phyloP scores from a whole-genome alignment of 2,888 invertebrate species.

The Cataglyphis altisquamis region DNA sequence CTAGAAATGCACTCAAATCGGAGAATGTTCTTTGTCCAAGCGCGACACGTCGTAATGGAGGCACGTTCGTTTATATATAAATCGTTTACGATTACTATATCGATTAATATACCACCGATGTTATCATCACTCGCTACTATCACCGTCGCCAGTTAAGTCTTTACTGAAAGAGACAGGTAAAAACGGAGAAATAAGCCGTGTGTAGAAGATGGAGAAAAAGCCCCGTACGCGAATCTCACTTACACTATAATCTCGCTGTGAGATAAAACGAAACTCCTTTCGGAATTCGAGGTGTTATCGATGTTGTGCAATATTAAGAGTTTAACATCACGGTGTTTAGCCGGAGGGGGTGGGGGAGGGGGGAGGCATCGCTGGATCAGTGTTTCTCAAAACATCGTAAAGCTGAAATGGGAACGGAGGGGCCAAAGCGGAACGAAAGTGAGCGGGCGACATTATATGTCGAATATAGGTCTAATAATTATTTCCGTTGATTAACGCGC shows the following conservation, averaged over 20 bases:
- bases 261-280: constrained; percentile 69
- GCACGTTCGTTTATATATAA: constrained; percentile 7
- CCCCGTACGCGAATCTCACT: constrained; percentile 52
- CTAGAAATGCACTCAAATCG: constrained; percentile 30
- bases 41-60: constrained; percentile 30
- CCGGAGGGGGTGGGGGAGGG: constrained; percentile 32
- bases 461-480: constrained; percentile 34
- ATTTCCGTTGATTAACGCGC: neutral
- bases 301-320: constrained; percentile 79
- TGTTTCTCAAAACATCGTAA: constrained; percentile 77
- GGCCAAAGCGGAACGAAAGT: neutral
- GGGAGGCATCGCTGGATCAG: constrained; percentile 73
- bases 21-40: constrained; percentile 25
- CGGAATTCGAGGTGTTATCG: constrained; percentile 78
- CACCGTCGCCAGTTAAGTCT: constrained; percentile 71
- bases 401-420: neutral
- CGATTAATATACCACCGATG: constrained; percentile 26
- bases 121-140: constrained; percentile 49
- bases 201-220: constrained; percentile 16
- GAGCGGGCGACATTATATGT: constrained; percentile 6
- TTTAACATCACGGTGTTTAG: constrained; percentile 72
- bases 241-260: constrained; percentile 65
- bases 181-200: constrained; percentile 25
- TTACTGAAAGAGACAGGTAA: constrained; percentile 43
- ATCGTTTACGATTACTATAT: constrained; percentile 10